Conservation (phyloP, 2,797 vertebrate species). For the Lepus townsendii region DNA sequence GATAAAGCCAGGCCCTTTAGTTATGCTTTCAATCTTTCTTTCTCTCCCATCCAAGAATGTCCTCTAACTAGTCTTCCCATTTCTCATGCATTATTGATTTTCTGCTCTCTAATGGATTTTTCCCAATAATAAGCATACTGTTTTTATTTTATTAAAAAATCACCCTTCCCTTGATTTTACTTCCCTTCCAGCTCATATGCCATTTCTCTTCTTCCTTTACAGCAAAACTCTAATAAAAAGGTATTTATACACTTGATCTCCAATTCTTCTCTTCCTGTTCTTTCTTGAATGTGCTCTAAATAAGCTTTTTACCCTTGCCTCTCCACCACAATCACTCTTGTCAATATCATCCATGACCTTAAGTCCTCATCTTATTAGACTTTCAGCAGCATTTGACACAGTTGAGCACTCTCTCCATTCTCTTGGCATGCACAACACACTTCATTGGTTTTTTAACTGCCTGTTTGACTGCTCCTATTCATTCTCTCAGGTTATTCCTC, state of each 20-base stretch:
- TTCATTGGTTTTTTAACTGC: not conserved
- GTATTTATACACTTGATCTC: slow-evolving; percentile 15
- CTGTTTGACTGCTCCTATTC: not conserved
- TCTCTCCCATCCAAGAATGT: slow-evolving; percentile 20
- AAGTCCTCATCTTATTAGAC: slow-evolving; percentile 43
- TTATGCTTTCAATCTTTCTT: slow-evolving; percentile 24
- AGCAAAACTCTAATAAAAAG: slow-evolving; percentile 24
- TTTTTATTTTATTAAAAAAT: not conserved
- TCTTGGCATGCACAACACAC: not conserved
- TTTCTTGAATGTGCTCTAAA: slow-evolving; percentile 33
- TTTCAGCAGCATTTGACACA: slow-evolving; percentile 27
- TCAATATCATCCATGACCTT: not conserved
- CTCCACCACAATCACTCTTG: not conserved
- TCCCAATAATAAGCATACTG: slow-evolving; percentile 10
- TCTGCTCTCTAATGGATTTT: slow-evolving; percentile 28
- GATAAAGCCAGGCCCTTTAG: not conserved
- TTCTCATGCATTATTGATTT: slow-evolving; percentile 10
- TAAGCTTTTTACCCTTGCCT: slow-evolving; percentile 19
- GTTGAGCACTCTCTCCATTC: not conserved
- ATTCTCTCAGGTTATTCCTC: not conserved
- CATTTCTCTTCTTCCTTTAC: slow-evolving; percentile 49
- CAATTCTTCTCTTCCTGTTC: not conserved
- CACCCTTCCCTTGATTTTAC: slow-evolving; percentile 17
- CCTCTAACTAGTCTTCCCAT: not conserved
- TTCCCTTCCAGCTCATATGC: not conserved